Base-by-base conservation (phyloP, 1,140 invertebrate genomes). In the Chrysoperla carnea region DNA sequence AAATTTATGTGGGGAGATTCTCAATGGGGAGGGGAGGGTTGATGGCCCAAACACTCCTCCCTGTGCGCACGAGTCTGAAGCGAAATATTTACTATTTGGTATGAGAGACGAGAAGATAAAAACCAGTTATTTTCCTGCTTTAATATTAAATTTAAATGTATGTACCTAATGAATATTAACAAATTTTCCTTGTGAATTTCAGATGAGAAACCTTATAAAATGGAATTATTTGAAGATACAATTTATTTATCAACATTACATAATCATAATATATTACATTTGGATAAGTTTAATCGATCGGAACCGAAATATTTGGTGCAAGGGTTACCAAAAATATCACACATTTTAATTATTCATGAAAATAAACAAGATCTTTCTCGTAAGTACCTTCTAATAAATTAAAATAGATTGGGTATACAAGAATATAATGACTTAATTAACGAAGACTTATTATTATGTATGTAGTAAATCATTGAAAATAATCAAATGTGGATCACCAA, bases 221-320 rank as follows among this genome's bases (percentile, higher is more conserved):
- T 86, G 2, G 80, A 83, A 47, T 67, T 85, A 0, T 85, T 85
- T 58, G 81, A 83, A 60, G 75, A 84, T 50, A 63, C 61, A 41
- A 46, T 84, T 3, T 86, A 76, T 50, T 62, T 83, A 7, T 73
- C 75, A 15, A 73, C 76, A 1, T 75, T 73, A 48, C 65, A 68
- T 8, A 67, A 66, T 17, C 71, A 78, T 53, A 67, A 67, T 40
- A 68, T 85, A 35, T 58, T 77, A n/a, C 67, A 68, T 47, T 59
- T 84, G 50, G 68, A 78, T 52, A 86, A 86, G 56, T 84, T 82
- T 60, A 75, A 75, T 6, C 51, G 53, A 37, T 67, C 66, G 29
- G 69, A 73, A 44, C 53, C 62, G 3, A 70, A 64, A 6, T 64
- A 66, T 46, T 54, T 80, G 42, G 62, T 71, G 0, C 61, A 68